phyloP scores from a whole-genome alignment of 2,113 vertebrate species.

The Leptobrachium leishanense region DNA sequence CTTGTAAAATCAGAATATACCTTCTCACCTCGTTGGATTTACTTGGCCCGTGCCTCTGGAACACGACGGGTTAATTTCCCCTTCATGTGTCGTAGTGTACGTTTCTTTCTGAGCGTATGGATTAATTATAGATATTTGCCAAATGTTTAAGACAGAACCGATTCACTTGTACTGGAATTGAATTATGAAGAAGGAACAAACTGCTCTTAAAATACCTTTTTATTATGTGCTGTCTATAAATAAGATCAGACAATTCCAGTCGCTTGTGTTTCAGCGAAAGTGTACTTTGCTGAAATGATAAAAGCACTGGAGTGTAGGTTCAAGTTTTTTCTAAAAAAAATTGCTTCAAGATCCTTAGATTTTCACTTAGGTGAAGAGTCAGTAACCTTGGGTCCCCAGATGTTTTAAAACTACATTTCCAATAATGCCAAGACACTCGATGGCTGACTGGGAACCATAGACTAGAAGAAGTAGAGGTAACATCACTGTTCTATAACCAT shows the following conservation, averaged over 20 bases:
- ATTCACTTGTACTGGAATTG: background rate
- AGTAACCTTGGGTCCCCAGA: too few species aligned
- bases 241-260: background rate
- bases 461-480: too few species aligned
- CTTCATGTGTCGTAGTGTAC: background rate
- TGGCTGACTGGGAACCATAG: too few species aligned
- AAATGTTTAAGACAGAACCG: background rate
- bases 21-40: background rate
- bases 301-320: too few species aligned
- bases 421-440: too few species aligned
- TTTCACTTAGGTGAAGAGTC: too few species aligned
- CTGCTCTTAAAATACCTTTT: background rate
- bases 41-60: slow-evolving; percentile 4
- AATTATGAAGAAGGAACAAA: background rate
- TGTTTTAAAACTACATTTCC: too few species aligned
- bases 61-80: background rate
- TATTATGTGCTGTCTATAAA: background rate
- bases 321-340: too few species aligned
- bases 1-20: background rate
- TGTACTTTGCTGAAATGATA: too few species aligned
- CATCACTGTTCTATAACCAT: too few species aligned
- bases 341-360: too few species aligned
- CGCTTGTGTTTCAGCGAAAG: too few species aligned
- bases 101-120: slow-evolving; percentile 3
- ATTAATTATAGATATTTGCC: slow-evolving; percentile 16